Evolutionary conservation across 2,113 vertebrate species (phyloP).

Genomic region (Chrysemys picta): DNA sequence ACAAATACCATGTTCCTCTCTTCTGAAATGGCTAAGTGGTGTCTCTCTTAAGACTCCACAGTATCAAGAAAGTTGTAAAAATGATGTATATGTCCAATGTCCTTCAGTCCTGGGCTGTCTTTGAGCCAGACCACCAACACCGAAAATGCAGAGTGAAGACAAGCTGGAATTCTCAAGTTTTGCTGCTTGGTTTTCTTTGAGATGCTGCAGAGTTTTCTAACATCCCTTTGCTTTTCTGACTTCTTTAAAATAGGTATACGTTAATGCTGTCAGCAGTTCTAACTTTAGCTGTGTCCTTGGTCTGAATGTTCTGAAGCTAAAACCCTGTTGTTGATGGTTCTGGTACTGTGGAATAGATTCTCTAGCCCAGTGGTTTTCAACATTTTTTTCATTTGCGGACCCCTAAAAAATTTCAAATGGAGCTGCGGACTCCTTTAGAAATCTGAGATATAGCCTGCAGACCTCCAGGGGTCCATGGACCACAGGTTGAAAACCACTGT

Average conservation of each 20-base stretch:
- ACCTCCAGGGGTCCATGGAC: too few species aligned
- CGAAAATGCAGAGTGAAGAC: background rate
- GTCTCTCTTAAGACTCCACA: background rate
- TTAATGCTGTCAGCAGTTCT: background rate
- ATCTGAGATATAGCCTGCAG: too few species aligned
- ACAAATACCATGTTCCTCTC: background rate
- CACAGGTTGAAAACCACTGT: too few species aligned
- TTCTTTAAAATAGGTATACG: background rate
- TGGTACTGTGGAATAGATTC: background rate
- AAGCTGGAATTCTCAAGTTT: background rate
- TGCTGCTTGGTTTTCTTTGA: background rate
- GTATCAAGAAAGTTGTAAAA: accelerated
- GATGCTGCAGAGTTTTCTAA: background rate
- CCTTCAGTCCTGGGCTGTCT: background rate
- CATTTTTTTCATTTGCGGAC: too few species aligned
- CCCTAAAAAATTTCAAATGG: too few species aligned
- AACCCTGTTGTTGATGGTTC: background rate
- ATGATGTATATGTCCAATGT: background rate
- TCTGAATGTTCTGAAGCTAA: background rate
- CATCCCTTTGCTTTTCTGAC: background rate
- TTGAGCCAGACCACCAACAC: background rate
- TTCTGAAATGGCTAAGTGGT: background rate
- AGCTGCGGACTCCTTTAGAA: too few species aligned
- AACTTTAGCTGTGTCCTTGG: background rate
- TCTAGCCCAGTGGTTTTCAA: background rate